Evolutionary conservation across 2,113 vertebrate species (phyloP).

Genomic region (Poecile atricapillus): DNA sequence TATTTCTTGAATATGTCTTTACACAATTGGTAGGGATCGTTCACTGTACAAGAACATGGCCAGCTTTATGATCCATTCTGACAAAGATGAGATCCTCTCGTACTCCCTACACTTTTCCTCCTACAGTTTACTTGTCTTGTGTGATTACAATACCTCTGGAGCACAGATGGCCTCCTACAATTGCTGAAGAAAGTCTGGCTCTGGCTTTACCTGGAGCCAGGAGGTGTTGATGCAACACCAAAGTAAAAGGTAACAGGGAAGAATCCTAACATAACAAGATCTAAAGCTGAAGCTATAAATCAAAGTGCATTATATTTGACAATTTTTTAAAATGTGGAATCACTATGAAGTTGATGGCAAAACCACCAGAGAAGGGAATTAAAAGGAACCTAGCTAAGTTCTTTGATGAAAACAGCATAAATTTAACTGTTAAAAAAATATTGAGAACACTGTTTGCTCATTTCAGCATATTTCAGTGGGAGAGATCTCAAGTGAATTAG

Average conservation of each 20-base stretch:
- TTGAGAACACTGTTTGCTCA: not conserved
- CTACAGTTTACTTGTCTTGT: not conserved
- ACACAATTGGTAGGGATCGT: not conserved
- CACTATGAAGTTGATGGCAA: not conserved
- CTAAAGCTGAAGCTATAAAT: not conserved
- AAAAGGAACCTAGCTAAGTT: not conserved
- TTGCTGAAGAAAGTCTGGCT: not conserved
- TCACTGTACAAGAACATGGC: not conserved
- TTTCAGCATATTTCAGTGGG: not conserved
- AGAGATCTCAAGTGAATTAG: not conserved
- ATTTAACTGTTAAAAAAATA: not conserved
- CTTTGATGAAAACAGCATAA: not conserved
- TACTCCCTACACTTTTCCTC: not conserved
- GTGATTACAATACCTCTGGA: not conserved
- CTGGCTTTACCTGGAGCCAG: not conserved
- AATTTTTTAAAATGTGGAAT: not conserved
- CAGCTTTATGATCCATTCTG: not conserved
- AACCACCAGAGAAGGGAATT: not conserved
- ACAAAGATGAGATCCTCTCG: not conserved
- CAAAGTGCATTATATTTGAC: not conserved
- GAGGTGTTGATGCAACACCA: not conserved
- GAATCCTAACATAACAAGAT: not conserved
- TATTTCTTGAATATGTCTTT: not conserved
- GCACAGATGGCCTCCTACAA: not conserved
- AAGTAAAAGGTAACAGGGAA: not conserved